Percentiles rank a stretch among this genome's conserved stretches.
Evolutionary conservation across 2,888 invertebrate species (phyloP).

Genomic region (Calameuta idolon): DNA sequence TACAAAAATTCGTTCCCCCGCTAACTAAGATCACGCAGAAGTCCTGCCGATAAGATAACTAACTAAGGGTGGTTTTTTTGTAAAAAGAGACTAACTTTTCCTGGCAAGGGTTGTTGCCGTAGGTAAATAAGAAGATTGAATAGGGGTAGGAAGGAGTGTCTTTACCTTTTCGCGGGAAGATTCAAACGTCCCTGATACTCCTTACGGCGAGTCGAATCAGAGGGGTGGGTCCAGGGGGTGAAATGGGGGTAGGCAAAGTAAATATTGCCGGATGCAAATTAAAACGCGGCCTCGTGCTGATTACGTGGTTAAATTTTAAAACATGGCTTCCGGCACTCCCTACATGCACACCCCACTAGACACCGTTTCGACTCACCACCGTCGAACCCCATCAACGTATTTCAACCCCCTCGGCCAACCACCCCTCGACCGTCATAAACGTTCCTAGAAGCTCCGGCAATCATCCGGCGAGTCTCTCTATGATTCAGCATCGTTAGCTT

Average conservation of each 20-base stretch:
- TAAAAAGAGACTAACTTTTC: neutral
- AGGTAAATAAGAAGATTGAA: neutral
- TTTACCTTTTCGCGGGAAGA: neutral
- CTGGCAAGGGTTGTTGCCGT: neutral
- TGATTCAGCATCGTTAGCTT: conserved; percentile 5
- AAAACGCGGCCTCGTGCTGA: conserved; percentile 37
- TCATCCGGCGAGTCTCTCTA: neutral
- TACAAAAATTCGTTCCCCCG: neutral
- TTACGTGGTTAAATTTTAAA: conserved; percentile 41
- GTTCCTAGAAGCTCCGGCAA: neutral
- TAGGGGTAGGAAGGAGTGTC: neutral
- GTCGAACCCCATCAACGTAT: neutral
- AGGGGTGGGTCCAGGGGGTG: neutral
- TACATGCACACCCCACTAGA: conserved; percentile 21
- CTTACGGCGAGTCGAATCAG: neutral
- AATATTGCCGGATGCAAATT: conserved; percentile 41
- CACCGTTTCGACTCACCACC: neutral
- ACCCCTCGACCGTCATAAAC: neutral
- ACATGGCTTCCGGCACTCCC: conserved; percentile 24
- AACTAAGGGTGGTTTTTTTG: neutral
- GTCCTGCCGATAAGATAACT: neutral
- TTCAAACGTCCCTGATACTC: neutral
- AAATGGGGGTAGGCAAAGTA: conserved; percentile 19
- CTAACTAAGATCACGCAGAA: neutral
- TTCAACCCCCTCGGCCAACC: neutral